Conservation (phyloP, 1,140 invertebrate species). For the Anoplolepis gracilipes region DNA sequence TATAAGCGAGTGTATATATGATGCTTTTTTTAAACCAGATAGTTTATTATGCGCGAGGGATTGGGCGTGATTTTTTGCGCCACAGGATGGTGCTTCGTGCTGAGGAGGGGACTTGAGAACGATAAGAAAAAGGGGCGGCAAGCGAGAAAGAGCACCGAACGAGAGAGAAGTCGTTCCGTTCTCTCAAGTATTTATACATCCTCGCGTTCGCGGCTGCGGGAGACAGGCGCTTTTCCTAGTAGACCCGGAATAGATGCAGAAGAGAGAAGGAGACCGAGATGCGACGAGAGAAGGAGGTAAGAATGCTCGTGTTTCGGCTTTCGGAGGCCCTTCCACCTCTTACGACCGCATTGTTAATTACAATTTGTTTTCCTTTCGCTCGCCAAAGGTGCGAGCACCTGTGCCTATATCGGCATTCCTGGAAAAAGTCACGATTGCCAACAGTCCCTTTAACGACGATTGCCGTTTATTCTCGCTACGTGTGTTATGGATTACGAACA, state of each 20-base stretch:
- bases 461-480: constrained; percentile 32
- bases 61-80: constrained; percentile 56
- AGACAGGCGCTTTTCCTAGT: constrained; percentile 78
- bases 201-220: constrained; percentile 64
- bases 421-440: constrained; percentile 28
- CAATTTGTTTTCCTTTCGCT: constrained; percentile 70
- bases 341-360: constrained; percentile 63
- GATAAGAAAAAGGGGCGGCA: constrained; percentile 22
- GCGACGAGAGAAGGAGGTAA: constrained; percentile 53
- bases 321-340: constrained; percentile 40
- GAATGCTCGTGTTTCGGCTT: neutral
- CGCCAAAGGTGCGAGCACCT: constrained; percentile 66
- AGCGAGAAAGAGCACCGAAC: constrained; percentile 9
- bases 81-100: constrained; percentile 53
- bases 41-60: constrained; percentile 32
- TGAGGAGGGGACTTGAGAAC: constrained; percentile 19
- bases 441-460: constrained; percentile 31
- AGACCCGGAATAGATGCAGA: constrained; percentile 78
- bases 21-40: constrained; percentile 46
- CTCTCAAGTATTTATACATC: constrained; percentile 74
- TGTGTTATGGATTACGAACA: neutral
- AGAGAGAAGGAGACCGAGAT: constrained; percentile 6
- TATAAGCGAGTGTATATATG: neutral
- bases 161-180: constrained; percentile 17
- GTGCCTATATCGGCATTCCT: constrained; percentile 55